These are phyloP conservation scores for Epirrhoe tristata DNA, from an alignment of 2,888 invertebrate genomes.

Conservation along the genomic window DNA sequence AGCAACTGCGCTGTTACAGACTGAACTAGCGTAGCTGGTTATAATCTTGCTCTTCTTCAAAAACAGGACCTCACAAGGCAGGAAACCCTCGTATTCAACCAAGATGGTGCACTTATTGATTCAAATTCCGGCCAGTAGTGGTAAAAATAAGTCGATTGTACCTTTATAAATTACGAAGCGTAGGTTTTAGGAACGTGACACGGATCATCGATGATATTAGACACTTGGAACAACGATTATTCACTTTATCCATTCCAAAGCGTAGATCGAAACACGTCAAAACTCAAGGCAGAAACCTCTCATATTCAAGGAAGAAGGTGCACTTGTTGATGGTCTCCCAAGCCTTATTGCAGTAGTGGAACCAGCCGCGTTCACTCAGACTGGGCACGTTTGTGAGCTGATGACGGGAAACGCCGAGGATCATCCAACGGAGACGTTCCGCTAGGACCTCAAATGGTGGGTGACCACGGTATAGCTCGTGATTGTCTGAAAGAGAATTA, in stretches of 20 bases:
- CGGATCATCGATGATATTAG: too few relatives aligned
- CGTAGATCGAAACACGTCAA: constrained; percentile 6
- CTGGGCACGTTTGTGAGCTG: constrained; percentile 89
- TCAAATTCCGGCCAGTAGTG: too few relatives aligned
- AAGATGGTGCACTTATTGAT: too few relatives aligned
- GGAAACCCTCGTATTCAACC: too few relatives aligned
- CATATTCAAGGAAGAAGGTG: constrained; percentile 93
- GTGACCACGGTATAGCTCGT: constrained; percentile 85
- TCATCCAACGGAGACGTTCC: constrained; percentile 88
- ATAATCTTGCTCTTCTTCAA: too few relatives aligned
- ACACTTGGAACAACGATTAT: too few relatives aligned
- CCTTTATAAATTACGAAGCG: too few relatives aligned
- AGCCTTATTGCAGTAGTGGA: constrained; percentile 92
- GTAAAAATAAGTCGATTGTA: too few relatives aligned
- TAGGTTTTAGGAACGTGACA: too few relatives aligned
- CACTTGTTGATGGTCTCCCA: constrained; percentile 95
- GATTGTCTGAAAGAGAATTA: constrained; percentile 69
- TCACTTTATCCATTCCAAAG: neutral
- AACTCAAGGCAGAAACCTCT: constrained; percentile 88
- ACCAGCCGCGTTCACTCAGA: constrained; percentile 93
- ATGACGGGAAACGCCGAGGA: constrained; percentile 88
- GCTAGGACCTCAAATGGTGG: constrained; percentile 88
- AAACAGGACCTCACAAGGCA: too few relatives aligned
- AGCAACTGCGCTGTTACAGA: too few relatives aligned
- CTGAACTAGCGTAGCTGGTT: too few relatives aligned